Evolutionary conservation across 1,140 invertebrate species (phyloP), one percentile per base, ranked within the genome.

Genomic region (Drosophila murphyi): DNA sequence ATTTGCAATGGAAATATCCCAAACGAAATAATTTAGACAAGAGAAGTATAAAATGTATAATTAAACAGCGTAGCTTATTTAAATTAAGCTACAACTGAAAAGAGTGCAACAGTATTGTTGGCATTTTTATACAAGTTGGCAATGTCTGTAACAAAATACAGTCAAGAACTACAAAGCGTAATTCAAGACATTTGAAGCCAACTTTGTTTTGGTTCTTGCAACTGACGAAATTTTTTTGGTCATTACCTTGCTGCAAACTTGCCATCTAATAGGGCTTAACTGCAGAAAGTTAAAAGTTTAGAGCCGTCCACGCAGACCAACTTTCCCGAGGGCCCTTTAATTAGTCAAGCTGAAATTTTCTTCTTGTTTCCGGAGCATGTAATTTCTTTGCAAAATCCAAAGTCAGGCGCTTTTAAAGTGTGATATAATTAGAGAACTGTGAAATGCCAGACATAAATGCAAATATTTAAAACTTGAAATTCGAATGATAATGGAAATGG

Each of bases 221-320:
- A 54, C 48, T 43, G 56, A n/a, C 48, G 34, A 47, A 34, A 39
- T 56, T 47, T 57, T 37, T 43, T 65, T 70, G 64, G 41, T 47
- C 60, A 62, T 77, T 77, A 73, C 70, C 63, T 77, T 43, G 41
- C 29, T 47, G 28, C 51, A 55, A 78, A 79, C 50, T 83, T 78
- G 48, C 20, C 20, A 50, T 41, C 67, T 78, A 72, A 80, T 80
- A 68, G 67, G 71, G 63, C 50, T 52, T 78, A 56, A 68, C 74
- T 75, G 41, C 63, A 68, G 5, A 69, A 81, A 87, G 79, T 87
- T 87, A 67, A 72, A 61, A 64, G 61, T 61, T 75, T 56, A 65
- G 56, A 72, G 71, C 70, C 63, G 74, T 64, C 77, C 65, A 72
- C 61, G 63, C 54, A 31, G 52, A n/a, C 12, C 31, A 52, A 57